Evolutionary conservation across 1,140 invertebrate species (phyloP).

Genomic region (Drosophila orena): DNA sequence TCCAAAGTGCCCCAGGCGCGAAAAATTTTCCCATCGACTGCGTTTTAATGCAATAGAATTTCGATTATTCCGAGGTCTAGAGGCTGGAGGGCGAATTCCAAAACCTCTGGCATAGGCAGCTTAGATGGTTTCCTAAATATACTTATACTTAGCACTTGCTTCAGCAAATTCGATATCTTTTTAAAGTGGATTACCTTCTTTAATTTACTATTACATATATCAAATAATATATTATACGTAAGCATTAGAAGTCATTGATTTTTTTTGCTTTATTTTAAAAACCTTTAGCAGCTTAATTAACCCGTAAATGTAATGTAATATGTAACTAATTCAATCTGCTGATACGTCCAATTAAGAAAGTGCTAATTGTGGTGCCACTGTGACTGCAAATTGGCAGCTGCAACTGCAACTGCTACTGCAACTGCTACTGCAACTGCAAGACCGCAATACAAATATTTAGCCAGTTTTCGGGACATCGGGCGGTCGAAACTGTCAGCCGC

Average conservation of each 20-base stretch:
- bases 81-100: not conserved
- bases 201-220: too few species aligned
- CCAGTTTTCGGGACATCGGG: constrained; percentile 13
- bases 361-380: constrained; percentile 13
- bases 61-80: constrained; percentile 10
- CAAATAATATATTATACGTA: too few species aligned
- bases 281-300: too few species aligned
- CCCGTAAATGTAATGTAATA: not conserved
- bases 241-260: too few species aligned
- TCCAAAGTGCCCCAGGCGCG: constrained; percentile 15
- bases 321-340: not conserved
- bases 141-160: too few species aligned
- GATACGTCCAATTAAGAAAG: not conserved
- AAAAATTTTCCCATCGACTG: constrained; percentile 29
- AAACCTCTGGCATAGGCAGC: not conserved
- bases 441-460: constrained; percentile 59
- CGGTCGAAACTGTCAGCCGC: constrained; percentile 36
- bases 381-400: constrained; percentile 47
- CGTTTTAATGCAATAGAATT: constrained; percentile 33
- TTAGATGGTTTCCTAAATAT: not conserved
- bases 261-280: too few species aligned
- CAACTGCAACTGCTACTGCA: too few species aligned
- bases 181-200: too few species aligned
- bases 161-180: too few species aligned
- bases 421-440: constrained; percentile 56